Percentiles rank a stretch among this genome's conserved stretches.
These are phyloP conservation scores for Ptiloglossa arizonensis DNA, from an alignment of 1,140 invertebrate species.

Conservation along the genomic window DNA sequence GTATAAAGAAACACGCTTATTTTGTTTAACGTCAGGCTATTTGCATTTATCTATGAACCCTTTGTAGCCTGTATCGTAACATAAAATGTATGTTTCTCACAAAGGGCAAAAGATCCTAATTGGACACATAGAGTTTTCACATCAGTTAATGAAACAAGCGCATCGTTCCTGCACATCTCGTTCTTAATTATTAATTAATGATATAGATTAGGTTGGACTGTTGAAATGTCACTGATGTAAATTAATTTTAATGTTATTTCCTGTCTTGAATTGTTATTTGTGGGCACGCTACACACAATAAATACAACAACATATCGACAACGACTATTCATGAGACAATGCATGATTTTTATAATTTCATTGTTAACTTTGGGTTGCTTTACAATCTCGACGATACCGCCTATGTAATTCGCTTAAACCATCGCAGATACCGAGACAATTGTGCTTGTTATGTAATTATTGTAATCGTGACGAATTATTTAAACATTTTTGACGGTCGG, in stretches of 20 bases:
- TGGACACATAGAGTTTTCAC: no score
- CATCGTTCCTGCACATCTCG: conserved; percentile 14
- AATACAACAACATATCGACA: conserved; percentile 6
- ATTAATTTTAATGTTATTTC: conserved; percentile 38
- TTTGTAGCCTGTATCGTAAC: conserved; percentile 19
- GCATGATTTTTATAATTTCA: neutral
- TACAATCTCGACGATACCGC: conserved; percentile 7
- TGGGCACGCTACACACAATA: neutral
- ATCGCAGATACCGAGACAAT: neutral
- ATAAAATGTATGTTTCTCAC: conserved; percentile 19
- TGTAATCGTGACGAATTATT: neutral
- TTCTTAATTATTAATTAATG: conserved; percentile 19
- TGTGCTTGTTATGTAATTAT: conserved; percentile 12
- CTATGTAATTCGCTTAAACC: neutral
- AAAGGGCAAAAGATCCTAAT: conserved; percentile 8
- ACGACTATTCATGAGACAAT: neutral
- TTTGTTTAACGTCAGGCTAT: conserved; percentile 27
- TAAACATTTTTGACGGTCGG: conserved; percentile 21
- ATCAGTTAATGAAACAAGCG: neutral
- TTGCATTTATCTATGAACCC: conserved; percentile 43
- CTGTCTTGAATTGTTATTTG: conserved; percentile 28
- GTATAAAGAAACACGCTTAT: conserved; percentile 1
- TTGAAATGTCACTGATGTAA: conserved; percentile 28
- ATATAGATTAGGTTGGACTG: conserved; percentile 28
- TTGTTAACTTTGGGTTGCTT: neutral